Evolutionary conservation across 2,888 invertebrate species (phyloP).

Genomic region (Agapostemon virescens): DNA sequence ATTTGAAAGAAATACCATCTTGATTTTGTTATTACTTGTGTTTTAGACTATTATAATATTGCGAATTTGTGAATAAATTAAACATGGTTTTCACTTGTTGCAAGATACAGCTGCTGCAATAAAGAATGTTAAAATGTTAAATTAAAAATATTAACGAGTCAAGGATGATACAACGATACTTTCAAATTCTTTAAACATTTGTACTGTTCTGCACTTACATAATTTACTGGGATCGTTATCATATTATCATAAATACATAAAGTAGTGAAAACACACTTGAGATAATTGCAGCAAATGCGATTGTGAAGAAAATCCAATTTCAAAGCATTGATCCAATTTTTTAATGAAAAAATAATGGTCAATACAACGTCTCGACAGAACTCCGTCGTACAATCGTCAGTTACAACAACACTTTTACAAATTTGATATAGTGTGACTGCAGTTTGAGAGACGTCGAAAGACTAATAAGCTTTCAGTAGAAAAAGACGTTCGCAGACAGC

Average conservation of each 20-base stretch:
- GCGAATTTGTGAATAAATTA: too few relatives aligned
- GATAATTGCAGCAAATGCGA: too few relatives aligned
- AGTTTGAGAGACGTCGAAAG: background rate
- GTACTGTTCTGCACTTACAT: too few relatives aligned
- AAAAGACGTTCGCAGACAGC: background rate
- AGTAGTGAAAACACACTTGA: too few relatives aligned
- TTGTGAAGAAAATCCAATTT: background rate
- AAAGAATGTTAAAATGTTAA: too few relatives aligned
- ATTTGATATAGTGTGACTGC: background rate
- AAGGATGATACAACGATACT: too few relatives aligned
- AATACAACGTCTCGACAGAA: background rate
- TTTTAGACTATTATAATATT: too few relatives aligned
- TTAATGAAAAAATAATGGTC: background rate
- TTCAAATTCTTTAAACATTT: too few relatives aligned
- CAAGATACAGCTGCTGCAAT: background rate
- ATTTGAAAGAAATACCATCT: background rate
- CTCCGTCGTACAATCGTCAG: background rate
- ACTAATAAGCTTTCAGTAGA: background rate
- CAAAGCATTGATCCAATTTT: background rate
- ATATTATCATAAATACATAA: background rate
- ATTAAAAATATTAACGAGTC: background rate
- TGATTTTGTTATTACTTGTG: too few relatives aligned
- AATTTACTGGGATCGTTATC: too few relatives aligned
- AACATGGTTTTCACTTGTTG: too few relatives aligned
- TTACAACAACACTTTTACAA: background rate